Evolutionary conservation across 2,888 invertebrate genomes (phyloP).

Genomic region (Dicyrtoma fusca): DNA sequence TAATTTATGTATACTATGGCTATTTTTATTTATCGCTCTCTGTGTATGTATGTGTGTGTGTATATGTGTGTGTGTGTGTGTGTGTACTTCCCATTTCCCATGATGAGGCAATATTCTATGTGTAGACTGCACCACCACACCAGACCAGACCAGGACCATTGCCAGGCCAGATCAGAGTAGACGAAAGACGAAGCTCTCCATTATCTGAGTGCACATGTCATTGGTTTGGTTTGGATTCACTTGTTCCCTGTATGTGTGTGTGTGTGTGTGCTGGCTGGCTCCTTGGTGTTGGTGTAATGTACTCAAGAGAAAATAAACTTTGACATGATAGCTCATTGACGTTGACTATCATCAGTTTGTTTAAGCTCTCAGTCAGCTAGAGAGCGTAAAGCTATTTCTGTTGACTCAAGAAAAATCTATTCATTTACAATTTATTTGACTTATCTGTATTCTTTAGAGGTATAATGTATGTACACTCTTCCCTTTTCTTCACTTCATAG

Average conservation of each 20-base stretch:
- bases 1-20: constrained; percentile 1
- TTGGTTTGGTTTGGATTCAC: not conserved
- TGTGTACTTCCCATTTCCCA: too few species aligned
- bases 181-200: too few species aligned
- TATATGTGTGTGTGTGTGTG: too few species aligned
- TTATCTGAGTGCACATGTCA: too few species aligned
- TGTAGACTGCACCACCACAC: too few species aligned
- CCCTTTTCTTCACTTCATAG: not conserved
- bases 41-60: not conserved
- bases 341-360: constrained; percentile 4
- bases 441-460: constrained; percentile 2
- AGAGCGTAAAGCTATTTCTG: not conserved
- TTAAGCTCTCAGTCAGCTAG: constrained; percentile 1
- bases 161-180: too few species aligned
- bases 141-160: too few species aligned
- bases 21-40: constrained; percentile 1
- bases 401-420: constrained; percentile 22
- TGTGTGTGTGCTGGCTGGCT: too few species aligned
- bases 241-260: not conserved
- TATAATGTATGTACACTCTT: too few species aligned
- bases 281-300: constrained; percentile 1
- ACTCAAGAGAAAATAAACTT: constrained; percentile 12
- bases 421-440: constrained; percentile 18
- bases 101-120: too few species aligned
- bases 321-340: constrained; percentile 15